Conservation (phyloP, 2,888 invertebrate species). For the Hypomecis atomaria region DNA sequence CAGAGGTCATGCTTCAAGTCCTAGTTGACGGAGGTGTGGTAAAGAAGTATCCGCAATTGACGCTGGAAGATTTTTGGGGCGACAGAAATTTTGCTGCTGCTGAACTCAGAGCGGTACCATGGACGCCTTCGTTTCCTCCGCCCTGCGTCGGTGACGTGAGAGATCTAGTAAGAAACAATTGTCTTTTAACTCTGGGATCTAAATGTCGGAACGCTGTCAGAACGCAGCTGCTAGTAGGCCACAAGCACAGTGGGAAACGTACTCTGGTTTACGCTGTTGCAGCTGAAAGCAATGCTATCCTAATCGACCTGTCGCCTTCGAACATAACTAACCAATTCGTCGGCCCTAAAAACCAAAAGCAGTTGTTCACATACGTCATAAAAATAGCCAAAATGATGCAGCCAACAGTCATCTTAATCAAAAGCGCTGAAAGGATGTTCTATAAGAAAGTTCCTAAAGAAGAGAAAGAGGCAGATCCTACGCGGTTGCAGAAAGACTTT, state of each 20-base stretch:
- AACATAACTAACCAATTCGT: slow-evolving; percentile 88
- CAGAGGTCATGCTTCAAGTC: slow-evolving; percentile 89
- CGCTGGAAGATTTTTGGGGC: slow-evolving; percentile 87
- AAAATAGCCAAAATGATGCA: slow-evolving; percentile 88
- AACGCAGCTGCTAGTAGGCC: slow-evolving; percentile 89
- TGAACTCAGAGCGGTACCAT: slow-evolving; percentile 72
- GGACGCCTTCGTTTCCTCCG: slow-evolving; percentile 77
- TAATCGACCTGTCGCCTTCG: slow-evolving; percentile 90
- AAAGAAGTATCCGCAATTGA: slow-evolving; percentile 83
- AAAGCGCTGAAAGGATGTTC: slow-evolving; percentile 88
- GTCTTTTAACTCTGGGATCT: slow-evolving; percentile 84
- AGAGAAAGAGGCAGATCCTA: slow-evolving; percentile 87
- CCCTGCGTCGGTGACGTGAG: slow-evolving; percentile 86
- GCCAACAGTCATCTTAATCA: slow-evolving; percentile 89
- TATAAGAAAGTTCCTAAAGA: slow-evolving; percentile 87
- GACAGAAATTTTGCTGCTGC: slow-evolving; percentile 87
- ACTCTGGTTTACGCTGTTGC: slow-evolving; percentile 90
- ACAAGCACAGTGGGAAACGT: slow-evolving; percentile 88
- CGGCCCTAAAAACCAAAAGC: slow-evolving; percentile 87
- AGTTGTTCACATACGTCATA: slow-evolving; percentile 86
- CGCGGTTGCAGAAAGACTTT: slow-evolving; percentile 87
- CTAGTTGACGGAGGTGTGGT: slow-evolving; percentile 89
- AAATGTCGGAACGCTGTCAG: slow-evolving; percentile 70
- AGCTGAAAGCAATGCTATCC: slow-evolving; percentile 89
- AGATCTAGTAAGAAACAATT: slow-evolving; percentile 85